Base-by-base conservation (phyloP, 2,888 invertebrate species). In the Metopia argyrocephala region DNA sequence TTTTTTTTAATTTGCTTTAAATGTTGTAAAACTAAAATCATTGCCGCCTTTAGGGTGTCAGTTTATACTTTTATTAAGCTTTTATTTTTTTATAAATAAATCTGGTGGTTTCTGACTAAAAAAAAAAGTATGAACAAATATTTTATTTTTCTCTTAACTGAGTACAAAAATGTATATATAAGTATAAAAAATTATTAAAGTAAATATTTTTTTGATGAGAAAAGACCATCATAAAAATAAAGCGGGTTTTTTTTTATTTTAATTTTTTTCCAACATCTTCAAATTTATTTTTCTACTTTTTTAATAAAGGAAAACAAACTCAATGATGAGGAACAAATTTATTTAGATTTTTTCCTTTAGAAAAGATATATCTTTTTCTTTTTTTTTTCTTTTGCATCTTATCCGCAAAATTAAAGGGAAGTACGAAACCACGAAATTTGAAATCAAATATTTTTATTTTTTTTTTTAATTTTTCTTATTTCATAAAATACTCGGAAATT, bases 271-370 rank as follows among this genome's bases (percentile, higher is more conserved):
- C 28, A 48, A 62, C 68, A 21, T 5, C 38, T 76, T 69, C 62
- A 62, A 52, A 54, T 62, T 69, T 38, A 69, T 69, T 69, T 38
- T 69, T n/a, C 5, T n/a, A 20, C 18, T 28, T 28, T 5, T 3
- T 1, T 31, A 23, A 45, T 45, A 73, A 68, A 78, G 20, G 25
- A 66, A 66, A 54, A 66, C 48, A 46, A 73, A 68, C 78, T 66
- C 78, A 78, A 71, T 78, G 71, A 78, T 54, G 71, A 54, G 66
- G 71, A 78, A 73, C 59, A 73, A 78, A 78, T 73, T 71, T 64
- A 61, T 66, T 73, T 73, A 28, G 25, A 46, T 9, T 21, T 21
- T 18, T 38, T 59, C 9, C 21, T 59, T 4, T 12, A 38, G 4
- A 38, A 54, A 27, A 54, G 31, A 31, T 31, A 27, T 12, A 12